Conservation (phyloP, 2,888 invertebrate genomes). For the Andrena hattorfiana region DNA sequence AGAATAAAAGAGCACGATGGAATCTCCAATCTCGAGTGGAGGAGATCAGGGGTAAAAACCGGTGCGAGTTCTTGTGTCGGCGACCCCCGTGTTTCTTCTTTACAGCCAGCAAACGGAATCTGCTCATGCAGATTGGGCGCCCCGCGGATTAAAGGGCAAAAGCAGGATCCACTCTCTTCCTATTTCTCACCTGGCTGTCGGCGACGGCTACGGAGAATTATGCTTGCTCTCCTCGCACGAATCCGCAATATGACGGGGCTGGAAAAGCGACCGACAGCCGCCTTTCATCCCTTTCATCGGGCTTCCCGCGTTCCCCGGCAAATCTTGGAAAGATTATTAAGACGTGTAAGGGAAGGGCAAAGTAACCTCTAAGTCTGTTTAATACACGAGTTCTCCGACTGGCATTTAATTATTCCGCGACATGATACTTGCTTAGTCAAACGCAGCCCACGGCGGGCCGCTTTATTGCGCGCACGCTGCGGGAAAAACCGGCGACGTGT, state of each 20-base stretch:
- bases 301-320: constrained; percentile 19
- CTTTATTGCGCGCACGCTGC: constrained; percentile 29
- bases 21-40: not conserved
- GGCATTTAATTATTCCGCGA: constrained; percentile 66
- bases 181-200: constrained; percentile 5
- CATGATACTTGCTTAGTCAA: constrained; percentile 48
- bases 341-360: constrained; percentile 57
- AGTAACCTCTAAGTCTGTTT: constrained; percentile 63
- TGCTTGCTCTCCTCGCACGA: constrained; percentile 23
- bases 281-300: constrained; percentile 55
- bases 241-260: constrained; percentile 49
- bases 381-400: constrained; percentile 51
- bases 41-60: not conserved
- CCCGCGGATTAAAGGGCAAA: constrained; percentile 49
- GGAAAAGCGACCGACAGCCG: constrained; percentile 22
- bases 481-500: constrained; percentile 10
- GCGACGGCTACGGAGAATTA: constrained; percentile 16
- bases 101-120: constrained; percentile 8
- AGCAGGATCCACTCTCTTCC: constrained; percentile 11
- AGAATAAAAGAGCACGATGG: not conserved
- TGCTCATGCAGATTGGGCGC: constrained; percentile 37
- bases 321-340: constrained; percentile 68
- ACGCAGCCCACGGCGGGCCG: constrained; percentile 12
- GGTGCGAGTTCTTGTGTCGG: not conserved
- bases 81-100: not conserved